Evolutionary conservation across 2,797 vertebrate species (phyloP).

Genomic region (Micropoecilia bifurca): DNA sequence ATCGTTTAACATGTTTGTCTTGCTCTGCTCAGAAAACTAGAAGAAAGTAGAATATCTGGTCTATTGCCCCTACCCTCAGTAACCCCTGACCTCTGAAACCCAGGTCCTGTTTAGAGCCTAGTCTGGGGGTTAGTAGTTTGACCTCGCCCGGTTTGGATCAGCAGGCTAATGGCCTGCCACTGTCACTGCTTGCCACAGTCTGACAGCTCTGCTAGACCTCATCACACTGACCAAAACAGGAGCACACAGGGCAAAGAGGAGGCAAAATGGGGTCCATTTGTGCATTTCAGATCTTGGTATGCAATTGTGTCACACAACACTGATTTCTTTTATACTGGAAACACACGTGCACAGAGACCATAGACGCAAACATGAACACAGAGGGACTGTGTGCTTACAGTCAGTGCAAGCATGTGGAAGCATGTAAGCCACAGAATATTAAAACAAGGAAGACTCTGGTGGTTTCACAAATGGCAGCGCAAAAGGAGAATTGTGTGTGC

Average conservation of each 20-base stretch:
- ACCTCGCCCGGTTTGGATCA: conserved; percentile 66
- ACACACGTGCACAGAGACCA: conserved; percentile 53
- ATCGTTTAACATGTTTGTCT: conserved; percentile 72
- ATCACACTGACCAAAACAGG: conserved; percentile 49
- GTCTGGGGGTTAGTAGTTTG: conserved; percentile 64
- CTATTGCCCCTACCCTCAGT: conserved; percentile 55
- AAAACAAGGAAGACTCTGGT: conserved; percentile 70
- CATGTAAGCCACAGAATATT: conserved; percentile 74
- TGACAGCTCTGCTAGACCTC: conserved; percentile 70
- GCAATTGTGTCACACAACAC: conserved; percentile 53
- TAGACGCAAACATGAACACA: conserved; percentile 54
- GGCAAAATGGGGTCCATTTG: conserved; percentile 29
- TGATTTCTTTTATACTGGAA: conserved; percentile 53
- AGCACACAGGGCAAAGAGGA: conserved; percentile 24
- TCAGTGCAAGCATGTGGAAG: conserved; percentile 63
- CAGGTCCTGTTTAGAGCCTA: conserved; percentile 48
- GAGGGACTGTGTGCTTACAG: conserved; percentile 58
- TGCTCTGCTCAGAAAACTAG: conserved; percentile 53
- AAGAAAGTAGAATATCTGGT: conserved; percentile 62
- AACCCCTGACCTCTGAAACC: conserved; percentile 64
- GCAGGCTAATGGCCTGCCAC: conserved; percentile 72
- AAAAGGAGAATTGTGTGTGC: conserved; percentile 50
- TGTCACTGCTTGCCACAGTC: conserved; percentile 66
- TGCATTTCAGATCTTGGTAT: conserved; percentile 47
- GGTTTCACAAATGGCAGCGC: conserved; percentile 59